phyloP scores from a whole-genome alignment of 2,113 vertebrate species.

The Oxyura jamaicensis region DNA sequence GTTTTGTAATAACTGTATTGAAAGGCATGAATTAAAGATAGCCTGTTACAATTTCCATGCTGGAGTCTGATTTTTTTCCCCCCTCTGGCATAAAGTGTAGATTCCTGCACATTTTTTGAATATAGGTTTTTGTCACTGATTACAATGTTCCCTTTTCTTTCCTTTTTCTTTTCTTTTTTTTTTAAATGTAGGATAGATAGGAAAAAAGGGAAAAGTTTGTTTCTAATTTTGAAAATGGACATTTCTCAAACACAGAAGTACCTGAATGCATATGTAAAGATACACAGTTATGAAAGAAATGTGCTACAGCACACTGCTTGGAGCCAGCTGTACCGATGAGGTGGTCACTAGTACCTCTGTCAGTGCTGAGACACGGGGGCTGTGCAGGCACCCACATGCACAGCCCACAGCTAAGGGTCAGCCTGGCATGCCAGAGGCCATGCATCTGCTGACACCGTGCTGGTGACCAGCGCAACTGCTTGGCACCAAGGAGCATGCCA shows the following conservation, averaged over 20 bases:
- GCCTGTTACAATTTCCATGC: neutral
- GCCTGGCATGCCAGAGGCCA: neutral
- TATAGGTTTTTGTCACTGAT: neutral
- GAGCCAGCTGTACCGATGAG: too few species aligned
- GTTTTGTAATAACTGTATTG: neutral
- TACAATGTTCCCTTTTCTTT: neutral
- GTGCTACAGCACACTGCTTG: neutral
- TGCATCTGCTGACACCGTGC: neutral
- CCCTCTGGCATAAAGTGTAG: neutral
- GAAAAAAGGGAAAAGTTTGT: neutral
- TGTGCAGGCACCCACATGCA: too few species aligned
- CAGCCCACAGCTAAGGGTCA: neutral
- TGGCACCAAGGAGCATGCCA: neutral
- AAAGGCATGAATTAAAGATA: neutral
- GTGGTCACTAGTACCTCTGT: neutral
- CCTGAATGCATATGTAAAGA: neutral
- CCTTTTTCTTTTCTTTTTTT: neutral
- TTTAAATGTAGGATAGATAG: neutral
- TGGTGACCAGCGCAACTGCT: neutral
- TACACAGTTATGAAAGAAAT: neutral
- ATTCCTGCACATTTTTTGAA: fast-evolving
- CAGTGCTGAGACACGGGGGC: neutral
- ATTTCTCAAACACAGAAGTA: neutral
- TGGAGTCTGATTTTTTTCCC: neutral
- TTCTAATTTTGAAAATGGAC: neutral